Evolutionary conservation across 2,888 invertebrate species (phyloP).

Genomic region (Polylopha cassiicola): DNA sequence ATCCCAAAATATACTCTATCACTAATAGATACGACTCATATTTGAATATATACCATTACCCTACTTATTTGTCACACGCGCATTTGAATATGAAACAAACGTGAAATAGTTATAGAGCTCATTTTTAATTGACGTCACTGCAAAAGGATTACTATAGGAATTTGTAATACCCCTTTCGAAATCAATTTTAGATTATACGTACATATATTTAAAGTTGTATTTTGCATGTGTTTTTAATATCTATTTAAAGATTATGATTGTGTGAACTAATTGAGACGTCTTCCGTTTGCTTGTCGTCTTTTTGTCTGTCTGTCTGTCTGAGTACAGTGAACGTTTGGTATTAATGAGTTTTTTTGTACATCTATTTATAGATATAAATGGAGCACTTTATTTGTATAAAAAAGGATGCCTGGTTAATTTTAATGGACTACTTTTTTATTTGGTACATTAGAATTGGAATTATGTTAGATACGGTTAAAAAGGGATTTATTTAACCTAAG

Average conservation of each 20-base stretch:
- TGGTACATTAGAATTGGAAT: too few species aligned
- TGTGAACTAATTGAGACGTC: constrained; percentile 72
- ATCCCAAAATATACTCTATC: constrained; percentile 31
- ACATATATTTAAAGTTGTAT: constrained; percentile 20
- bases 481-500: too few species aligned
- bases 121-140: constrained; percentile 28
- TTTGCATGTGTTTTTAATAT: constrained; percentile 34
- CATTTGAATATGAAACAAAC: constrained; percentile 30
- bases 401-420: too few species aligned
- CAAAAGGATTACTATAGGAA: constrained; percentile 41
- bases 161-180: constrained; percentile 28
- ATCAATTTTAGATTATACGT: constrained; percentile 29
- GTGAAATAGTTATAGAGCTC: constrained; percentile 22
- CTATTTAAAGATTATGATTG: constrained; percentile 54
- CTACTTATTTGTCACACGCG: constrained; percentile 19
- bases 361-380: constrained; percentile 16
- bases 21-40: constrained; percentile 30
- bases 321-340: constrained; percentile 30
- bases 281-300: constrained; percentile 50
- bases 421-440: too few species aligned
- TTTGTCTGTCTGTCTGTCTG: constrained; percentile 51
- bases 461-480: too few species aligned
- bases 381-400: constrained; percentile 3
- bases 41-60: constrained; percentile 34
- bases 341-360: constrained; percentile 27